Evolutionary conservation across 2,888 invertebrate species (phyloP), one percentile per base, ranked within the genome.

Genomic region (Schizaphis graminum): DNA sequence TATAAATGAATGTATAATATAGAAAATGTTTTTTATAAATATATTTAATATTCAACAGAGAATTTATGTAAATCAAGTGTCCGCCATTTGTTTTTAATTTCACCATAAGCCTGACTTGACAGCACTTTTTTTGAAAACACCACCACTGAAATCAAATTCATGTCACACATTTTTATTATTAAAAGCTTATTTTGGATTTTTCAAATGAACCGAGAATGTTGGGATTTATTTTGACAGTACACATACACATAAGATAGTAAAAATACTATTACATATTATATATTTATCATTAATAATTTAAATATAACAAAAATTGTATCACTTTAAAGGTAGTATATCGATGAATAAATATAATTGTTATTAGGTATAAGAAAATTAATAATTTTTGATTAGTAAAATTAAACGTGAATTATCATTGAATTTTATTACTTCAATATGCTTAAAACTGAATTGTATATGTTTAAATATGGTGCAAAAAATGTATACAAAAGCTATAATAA

Each of bases 61-160:
- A 91, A 84, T 84, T 41, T 84, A 91, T 53, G 77, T 53, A 91
- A 77, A 91, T n/a, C 24, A 84, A 26, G 41, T 53, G 35, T 28
- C 91, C 53, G 41, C 41, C 84, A 1, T 35, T 21, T 26, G 44
- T 4, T 84, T 21, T 41, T 41, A 13, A 35, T 84, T 84, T 84
- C 53, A n/a, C 26, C 84, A 84, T 84, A 84, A 91, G 47, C 21
- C 24, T 67, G 26, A 91, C 28, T 49, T 49, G 44, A 91, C 44
- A 49, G 67, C 61, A 28, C 57, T 89, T 67, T 90, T 56, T 77
- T 24, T 21, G 1, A 56, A 24, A 77, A 47, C 49, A 53, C 84
- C 35, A 53, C 87, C 35, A 24, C 87, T 41, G 85, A 41, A 57
- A 86, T 92, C n/a, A 86, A 84, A 53, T 92, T 92, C 56, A 53